These are phyloP conservation scores for Zaprionus kolodkinae DNA, from an alignment of 1,140 invertebrate species.

Conservation along the genomic window DNA sequence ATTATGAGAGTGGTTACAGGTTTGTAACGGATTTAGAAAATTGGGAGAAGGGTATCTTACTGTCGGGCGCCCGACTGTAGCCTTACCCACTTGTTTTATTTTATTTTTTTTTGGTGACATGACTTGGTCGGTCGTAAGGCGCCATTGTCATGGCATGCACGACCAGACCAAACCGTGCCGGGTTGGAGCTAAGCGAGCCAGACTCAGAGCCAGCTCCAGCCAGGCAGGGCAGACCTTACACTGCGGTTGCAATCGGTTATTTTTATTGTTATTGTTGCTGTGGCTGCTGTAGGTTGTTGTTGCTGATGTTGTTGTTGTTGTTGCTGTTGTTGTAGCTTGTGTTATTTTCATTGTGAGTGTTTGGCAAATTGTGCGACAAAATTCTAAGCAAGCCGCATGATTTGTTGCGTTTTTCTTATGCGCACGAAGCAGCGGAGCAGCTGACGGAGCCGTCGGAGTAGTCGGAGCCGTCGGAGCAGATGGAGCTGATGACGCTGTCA, in stretches of 20 bases:
- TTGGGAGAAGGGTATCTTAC: too few species aligned
- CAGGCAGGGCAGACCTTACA: conserved; percentile 21
- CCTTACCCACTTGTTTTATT: too few species aligned
- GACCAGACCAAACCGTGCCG: background rate
- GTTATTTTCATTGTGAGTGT: conserved; percentile 2
- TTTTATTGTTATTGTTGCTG: conserved; percentile 26
- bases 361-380: conserved; percentile 72
- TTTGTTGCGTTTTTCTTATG: conserved; percentile 47
- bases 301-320: conserved; percentile 1
- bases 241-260: conserved; percentile 18
- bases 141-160: conserved; percentile 23
- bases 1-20: too few species aligned
- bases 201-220: conserved; percentile 9
- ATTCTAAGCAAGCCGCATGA: conserved; percentile 68
- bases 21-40: too few species aligned
- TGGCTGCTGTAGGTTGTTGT: too few species aligned
- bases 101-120: background rate
- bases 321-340: conserved; percentile 7
- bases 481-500: conserved; percentile 35
- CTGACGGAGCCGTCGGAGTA: background rate
- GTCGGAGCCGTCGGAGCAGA: conserved; percentile 22
- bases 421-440: conserved; percentile 9
- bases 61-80: too few species aligned
- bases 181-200: background rate
- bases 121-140: background rate